These are phyloP conservation scores for Poeciliopsis turneri DNA, from an alignment of 2,797 vertebrate species.

Conservation along the genomic window DNA sequence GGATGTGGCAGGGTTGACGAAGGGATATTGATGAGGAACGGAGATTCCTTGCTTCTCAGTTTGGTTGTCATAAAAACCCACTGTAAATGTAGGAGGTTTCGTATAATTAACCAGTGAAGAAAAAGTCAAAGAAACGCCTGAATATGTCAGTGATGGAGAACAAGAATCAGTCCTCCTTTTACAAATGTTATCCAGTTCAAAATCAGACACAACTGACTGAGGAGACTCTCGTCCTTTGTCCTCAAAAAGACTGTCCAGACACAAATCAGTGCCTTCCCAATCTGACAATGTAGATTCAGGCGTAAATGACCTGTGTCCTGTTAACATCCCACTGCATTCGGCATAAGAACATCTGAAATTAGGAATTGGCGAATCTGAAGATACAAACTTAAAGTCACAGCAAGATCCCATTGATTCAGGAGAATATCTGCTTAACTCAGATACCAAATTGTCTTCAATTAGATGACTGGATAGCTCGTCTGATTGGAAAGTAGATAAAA, in stretches of 20 bases:
- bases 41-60: no score
- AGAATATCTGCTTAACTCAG: neutral
- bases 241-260: slow-evolving; percentile 8
- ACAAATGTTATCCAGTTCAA: neutral
- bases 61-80: neutral
- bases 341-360: slow-evolving; percentile 15
- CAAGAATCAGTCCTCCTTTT: neutral
- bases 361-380: slow-evolving; percentile 42
- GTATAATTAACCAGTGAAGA: neutral
- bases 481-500: neutral
- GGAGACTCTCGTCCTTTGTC: slow-evolving; percentile 18
- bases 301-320: slow-evolving; percentile 1
- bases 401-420: slow-evolving; percentile 14
- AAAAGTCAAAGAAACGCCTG: neutral
- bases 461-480: accelerated
- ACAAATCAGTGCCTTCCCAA: slow-evolving; percentile 42
- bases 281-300: slow-evolving; percentile 38
- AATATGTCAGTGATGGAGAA: neutral
- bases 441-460: neutral
- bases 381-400: slow-evolving; percentile 2
- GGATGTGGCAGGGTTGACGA: accelerated
- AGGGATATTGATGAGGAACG: neutral
- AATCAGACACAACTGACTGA: neutral
- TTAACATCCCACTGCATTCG: neutral
- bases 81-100: neutral